Conservation (phyloP, 1,140 invertebrate genomes). For the Drosophila mojavensis region DNA sequence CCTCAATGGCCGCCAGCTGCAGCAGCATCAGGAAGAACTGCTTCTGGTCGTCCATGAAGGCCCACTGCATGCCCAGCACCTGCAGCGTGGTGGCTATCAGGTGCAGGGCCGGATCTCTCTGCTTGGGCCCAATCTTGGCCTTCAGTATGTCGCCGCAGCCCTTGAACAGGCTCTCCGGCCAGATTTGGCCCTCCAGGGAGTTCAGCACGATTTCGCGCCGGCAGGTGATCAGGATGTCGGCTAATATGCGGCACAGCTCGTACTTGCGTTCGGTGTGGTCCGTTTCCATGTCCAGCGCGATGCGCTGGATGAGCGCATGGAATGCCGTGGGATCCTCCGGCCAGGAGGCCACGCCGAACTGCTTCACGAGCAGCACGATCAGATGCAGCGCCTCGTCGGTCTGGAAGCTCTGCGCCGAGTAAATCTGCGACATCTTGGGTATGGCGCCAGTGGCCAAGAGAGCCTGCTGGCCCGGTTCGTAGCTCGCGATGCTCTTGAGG, state of each 20-base stretch:
- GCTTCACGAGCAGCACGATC: slow-evolving; percentile 88
- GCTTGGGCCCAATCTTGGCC: slow-evolving; percentile 93
- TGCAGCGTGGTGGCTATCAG: slow-evolving; percentile 92
- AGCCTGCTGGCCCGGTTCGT: slow-evolving; percentile 89
- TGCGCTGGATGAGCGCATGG: slow-evolving; percentile 92
- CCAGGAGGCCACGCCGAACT: slow-evolving; percentile 90
- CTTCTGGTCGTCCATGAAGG: slow-evolving; percentile 90
- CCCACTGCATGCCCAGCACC: slow-evolving; percentile 93
- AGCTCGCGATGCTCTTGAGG: slow-evolving; percentile 90
- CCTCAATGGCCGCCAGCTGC: slow-evolving; percentile 95
- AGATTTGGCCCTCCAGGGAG: slow-evolving; percentile 88
- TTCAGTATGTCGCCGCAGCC: slow-evolving; percentile 92
- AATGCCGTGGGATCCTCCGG: slow-evolving; percentile 89
- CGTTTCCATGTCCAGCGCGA: slow-evolving; percentile 93
- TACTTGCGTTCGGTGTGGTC: slow-evolving; percentile 95
- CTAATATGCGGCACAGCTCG: slow-evolving; percentile 91
- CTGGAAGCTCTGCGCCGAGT: slow-evolving; percentile 93
- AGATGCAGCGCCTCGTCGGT: slow-evolving; percentile 93
- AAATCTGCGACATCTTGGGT: slow-evolving; percentile 92
- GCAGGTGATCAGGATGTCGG: slow-evolving; percentile 90
- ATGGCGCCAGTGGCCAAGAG: slow-evolving; percentile 91
- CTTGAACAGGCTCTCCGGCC: slow-evolving; percentile 91
- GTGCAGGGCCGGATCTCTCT: slow-evolving; percentile 94
- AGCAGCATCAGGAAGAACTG: slow-evolving; percentile 93
- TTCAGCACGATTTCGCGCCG: slow-evolving; percentile 87